These are phyloP conservation scores for Thereva nobilitata DNA, from an alignment of 2,888 invertebrate genomes.

Conservation along the genomic window DNA sequence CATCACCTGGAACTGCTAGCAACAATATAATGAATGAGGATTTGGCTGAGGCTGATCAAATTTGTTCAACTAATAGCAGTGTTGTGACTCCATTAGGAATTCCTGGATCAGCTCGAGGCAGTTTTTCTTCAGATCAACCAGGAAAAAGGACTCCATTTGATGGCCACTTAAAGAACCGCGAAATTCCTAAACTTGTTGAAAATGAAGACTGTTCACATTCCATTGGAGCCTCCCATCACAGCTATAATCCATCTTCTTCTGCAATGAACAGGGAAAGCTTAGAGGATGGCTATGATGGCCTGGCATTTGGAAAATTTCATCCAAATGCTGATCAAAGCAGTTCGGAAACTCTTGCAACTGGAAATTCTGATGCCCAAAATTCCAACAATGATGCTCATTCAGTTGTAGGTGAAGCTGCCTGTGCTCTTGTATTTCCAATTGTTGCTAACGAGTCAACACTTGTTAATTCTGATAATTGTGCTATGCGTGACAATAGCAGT, in stretches of 20 bases:
- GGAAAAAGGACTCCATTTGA: conserved; percentile 10
- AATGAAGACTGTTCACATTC: conserved; percentile 14
- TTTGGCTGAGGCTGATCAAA: conserved; percentile 80
- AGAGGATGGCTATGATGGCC: conserved; percentile 26
- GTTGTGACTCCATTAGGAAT: conserved; percentile 23
- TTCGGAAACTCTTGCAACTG: conserved; percentile 14
- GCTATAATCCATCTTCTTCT: conserved; percentile 9
- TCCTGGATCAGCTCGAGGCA: conserved; percentile 35
- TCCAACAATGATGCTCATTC: conserved; percentile 5
- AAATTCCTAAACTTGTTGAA: conserved; percentile 7
- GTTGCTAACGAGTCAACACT: background rate
- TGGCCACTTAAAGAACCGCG: conserved; percentile 4
- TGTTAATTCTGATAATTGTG: conserved; percentile 16
- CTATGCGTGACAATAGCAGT: conserved; percentile 15
- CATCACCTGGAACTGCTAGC: conserved; percentile 50
- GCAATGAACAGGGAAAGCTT: conserved; percentile 16
- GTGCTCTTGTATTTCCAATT: conserved; percentile 28
- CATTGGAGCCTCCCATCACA: conserved; percentile 1
- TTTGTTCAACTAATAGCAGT: conserved; percentile 57
- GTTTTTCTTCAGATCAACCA: conserved; percentile 33
- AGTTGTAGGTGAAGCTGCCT: conserved; percentile 26
- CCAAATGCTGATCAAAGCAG: conserved; percentile 30
- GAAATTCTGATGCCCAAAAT: conserved; percentile 6
- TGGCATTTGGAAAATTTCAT: conserved; percentile 10
- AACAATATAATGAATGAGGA: conserved; percentile 68